Conservation (phyloP, 1,140 invertebrate genomes). For the Caenorhabditis brenneri region DNA sequence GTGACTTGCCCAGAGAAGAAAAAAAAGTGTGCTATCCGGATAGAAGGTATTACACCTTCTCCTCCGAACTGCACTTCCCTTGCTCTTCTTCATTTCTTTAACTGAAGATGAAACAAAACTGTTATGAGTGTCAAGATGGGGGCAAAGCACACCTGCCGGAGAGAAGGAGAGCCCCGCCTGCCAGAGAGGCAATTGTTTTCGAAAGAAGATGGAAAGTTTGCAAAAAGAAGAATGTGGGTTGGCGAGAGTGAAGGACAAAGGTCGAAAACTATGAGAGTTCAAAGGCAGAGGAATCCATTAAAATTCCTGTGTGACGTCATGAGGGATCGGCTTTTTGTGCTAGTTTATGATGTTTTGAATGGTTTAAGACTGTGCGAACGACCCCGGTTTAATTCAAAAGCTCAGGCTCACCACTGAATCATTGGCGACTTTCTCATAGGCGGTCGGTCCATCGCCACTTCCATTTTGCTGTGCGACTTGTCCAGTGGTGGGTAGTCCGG, state of each 20-base stretch:
- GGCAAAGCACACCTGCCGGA: constrained; percentile 12
- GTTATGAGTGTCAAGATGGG: not conserved
- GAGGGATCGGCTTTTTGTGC: too few relatives aligned
- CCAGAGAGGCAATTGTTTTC: not conserved
- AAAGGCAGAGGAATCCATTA: not conserved
- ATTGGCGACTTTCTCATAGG: constrained; percentile 6
- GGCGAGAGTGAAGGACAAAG: not conserved
- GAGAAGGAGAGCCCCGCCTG: constrained; percentile 2
- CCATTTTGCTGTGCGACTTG: not conserved
- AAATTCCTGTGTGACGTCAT: too few relatives aligned
- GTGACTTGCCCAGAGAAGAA: too few relatives aligned
- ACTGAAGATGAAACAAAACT: not conserved
- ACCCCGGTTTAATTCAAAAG: too few relatives aligned
- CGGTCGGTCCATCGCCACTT: not conserved
- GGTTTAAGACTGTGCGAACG: too few relatives aligned
- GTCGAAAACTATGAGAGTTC: not conserved
- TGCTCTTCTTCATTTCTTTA: too few relatives aligned
- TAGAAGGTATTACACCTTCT: not conserved
- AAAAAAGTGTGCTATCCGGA: too few relatives aligned
- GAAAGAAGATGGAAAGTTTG: not conserved
- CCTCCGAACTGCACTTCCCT: not conserved
- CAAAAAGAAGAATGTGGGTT: not conserved
- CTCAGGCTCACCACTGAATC: constrained; percentile 9
- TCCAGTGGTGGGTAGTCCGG: not conserved
- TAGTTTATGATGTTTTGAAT: too few relatives aligned